Conservation (phyloP, 1,140 invertebrate genomes). For the Bactericera cockerelli region DNA sequence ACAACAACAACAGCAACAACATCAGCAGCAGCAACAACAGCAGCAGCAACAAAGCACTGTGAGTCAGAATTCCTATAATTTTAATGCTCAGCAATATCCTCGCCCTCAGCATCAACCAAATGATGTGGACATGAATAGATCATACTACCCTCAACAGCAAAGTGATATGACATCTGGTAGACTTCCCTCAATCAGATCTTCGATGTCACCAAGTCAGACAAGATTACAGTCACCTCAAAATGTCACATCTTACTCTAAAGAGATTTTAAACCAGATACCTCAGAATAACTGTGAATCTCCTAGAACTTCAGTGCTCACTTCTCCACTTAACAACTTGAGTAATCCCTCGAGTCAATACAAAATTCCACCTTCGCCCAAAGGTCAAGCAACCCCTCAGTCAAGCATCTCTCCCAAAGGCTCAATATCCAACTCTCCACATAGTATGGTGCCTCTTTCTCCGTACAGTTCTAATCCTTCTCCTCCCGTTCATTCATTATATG, state of each 20-base stretch:
- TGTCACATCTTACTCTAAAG: neutral
- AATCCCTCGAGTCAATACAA: neutral
- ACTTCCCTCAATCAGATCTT: neutral
- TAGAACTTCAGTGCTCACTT: neutral
- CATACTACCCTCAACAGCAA: no score
- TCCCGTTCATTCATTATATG: neutral
- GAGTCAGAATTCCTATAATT: no score
- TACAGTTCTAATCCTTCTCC: neutral
- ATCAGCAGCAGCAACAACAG: no score
- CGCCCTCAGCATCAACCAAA: no score
- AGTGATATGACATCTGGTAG: no score
- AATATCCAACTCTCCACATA: neutral
- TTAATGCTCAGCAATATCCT: no score
- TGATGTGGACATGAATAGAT: no score
- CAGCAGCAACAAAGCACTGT: no score
- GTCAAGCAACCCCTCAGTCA: neutral
- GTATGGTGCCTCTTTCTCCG: neutral
- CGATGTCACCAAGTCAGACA: neutral
- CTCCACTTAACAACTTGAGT: neutral
- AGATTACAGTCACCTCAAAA: neutral
- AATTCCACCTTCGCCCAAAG: neutral
- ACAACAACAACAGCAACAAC: no score
- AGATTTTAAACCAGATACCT: neutral
- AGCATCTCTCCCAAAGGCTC: neutral
- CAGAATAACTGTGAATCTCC: neutral